Base-by-base conservation (phyloP, 2,113 vertebrate genomes). In the Erinaceus europaeus region DNA sequence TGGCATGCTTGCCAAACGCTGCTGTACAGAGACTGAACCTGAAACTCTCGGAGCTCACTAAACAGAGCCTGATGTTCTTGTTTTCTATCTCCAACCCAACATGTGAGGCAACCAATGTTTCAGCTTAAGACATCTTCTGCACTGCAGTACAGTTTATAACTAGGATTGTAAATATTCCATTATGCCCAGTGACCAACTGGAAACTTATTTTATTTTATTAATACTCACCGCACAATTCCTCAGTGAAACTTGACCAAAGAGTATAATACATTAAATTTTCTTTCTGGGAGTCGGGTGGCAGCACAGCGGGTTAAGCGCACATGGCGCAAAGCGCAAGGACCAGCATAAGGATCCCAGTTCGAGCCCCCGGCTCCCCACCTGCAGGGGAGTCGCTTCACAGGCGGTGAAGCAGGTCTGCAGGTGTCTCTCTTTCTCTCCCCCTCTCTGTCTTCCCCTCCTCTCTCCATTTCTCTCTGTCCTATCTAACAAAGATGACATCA, bases 81-180 rank as follows among this genome's bases (percentile, higher is more conserved):
- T 59, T 29, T 29, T 72, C 36, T 52, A 0, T 13, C 2, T 18
- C 62, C 65, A 29, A 23, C 84, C 79, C 42, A 1, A 13, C 10
- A 20, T 0, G 50, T 27, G 86, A 93, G 81, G 15, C 38, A 85
- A 53, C 29, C 13, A 90, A 67, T 42, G 79, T 53, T 75, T 53
- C 46, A 25, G 76, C 52, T 15, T 18, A 36, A 32, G 27, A 17
- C 5, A 40, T 38, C 61, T 77, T 92, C 67, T 23, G 36, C 46
- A 90, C 38, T n/a, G 1, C 80, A 72, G 59, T 34, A 87, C 55
- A 69, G 36, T 27, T 69, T 84, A 20, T 83, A 88, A 80, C 36
- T 5, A 29, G 34, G 80, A 71, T 20, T 32, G 9, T 50, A 84
- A 68, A 32, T 29, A 59, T 17, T 77, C 11, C 17, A 11, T n/a